phyloP scores from a whole-genome alignment of 2,888 invertebrate genomes.

The Corythucha ciliata region DNA sequence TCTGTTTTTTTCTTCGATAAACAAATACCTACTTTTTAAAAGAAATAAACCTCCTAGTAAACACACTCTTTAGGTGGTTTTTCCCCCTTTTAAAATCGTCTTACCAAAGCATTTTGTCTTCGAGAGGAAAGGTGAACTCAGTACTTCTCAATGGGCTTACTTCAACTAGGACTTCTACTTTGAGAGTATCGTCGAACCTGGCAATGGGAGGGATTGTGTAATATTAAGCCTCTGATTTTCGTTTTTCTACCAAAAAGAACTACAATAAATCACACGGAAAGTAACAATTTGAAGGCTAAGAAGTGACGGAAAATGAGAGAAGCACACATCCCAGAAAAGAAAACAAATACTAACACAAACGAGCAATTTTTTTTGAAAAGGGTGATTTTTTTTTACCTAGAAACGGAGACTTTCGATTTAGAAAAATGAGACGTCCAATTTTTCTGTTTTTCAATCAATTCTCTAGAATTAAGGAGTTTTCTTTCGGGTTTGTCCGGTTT shows the following conservation, averaged over 20 bases:
- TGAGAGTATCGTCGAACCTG: constrained; percentile 22
- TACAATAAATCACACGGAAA: no score
- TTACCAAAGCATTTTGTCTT: constrained; percentile 23
- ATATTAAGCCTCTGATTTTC: no score
- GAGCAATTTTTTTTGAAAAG: not conserved
- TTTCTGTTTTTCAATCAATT: constrained; percentile 79
- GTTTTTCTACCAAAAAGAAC: no score
- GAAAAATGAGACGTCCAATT: constrained; percentile 89
- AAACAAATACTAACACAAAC: no score
- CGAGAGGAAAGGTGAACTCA: constrained; percentile 35
- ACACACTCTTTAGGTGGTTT: no score
- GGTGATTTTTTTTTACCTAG: constrained; percentile 20
- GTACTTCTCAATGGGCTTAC: constrained; percentile 27
- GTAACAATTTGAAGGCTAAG: no score
- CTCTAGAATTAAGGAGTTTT: constrained; percentile 70
- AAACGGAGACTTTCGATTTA: constrained; percentile 45
- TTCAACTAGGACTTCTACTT: constrained; percentile 24
- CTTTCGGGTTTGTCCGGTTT: constrained; percentile 78
- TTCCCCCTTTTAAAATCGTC: no score
- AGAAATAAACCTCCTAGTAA: no score
- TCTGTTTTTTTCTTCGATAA: no score
- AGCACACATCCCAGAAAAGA: no score
- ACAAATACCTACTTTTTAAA: no score
- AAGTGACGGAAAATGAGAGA: no score
- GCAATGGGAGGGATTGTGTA: constrained; percentile 7